Evolutionary conservation across 2,113 vertebrate genomes (phyloP).

Genomic region (Columba livia): DNA sequence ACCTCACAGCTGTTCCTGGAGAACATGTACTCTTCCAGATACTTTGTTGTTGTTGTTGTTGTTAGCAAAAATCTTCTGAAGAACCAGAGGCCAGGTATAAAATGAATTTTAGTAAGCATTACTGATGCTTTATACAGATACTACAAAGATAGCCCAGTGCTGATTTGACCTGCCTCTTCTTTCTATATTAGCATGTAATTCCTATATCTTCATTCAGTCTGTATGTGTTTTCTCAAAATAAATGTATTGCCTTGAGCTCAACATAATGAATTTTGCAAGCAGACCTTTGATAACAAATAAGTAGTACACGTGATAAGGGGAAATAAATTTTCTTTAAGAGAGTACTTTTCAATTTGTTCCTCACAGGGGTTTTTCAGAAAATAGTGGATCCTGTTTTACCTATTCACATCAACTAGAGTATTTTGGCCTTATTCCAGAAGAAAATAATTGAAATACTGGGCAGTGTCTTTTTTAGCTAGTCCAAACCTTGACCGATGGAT

Average conservation of each 20-base stretch:
- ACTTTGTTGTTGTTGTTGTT: neutral
- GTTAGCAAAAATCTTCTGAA: neutral
- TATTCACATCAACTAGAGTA: neutral
- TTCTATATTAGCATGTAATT: neutral
- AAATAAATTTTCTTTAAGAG: neutral
- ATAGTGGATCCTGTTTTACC: neutral
- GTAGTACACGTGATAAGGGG: neutral
- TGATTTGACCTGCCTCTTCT: neutral
- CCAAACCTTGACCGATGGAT: neutral
- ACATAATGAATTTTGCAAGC: neutral
- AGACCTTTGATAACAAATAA: neutral
- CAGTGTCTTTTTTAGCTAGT: neutral
- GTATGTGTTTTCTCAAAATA: neutral
- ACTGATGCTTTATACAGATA: neutral
- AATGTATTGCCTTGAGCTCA: neutral
- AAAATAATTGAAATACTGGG: neutral
- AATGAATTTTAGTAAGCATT: neutral
- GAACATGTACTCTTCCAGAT: neutral
- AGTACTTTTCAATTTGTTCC: neutral
- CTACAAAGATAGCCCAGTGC: neutral
- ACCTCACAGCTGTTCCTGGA: neutral
- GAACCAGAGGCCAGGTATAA: neutral
- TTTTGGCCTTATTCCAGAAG: neutral
- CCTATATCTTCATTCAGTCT: neutral
- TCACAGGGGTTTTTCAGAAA: neutral